phyloP scores from a whole-genome alignment of 2,113 vertebrate species.

The Collichthys lucidus region DNA sequence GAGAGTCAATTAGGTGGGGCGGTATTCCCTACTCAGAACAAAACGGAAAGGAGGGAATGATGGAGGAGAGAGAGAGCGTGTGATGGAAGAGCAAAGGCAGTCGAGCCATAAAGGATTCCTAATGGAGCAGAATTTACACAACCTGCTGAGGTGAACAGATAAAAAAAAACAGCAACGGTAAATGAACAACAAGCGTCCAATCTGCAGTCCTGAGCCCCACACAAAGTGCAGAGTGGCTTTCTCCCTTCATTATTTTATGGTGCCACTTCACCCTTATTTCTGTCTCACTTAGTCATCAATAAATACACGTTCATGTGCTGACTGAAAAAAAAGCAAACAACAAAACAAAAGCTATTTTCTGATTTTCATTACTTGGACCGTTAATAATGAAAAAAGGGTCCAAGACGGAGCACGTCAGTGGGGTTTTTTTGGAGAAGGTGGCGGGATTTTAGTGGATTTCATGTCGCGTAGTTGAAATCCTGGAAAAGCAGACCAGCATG shows the following conservation, averaged over 20 bases:
- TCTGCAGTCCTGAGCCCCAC: slow-evolving; percentile 52
- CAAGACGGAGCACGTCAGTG: slow-evolving; percentile 18
- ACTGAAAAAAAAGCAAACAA: slow-evolving; percentile 52
- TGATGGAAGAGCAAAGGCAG: slow-evolving; percentile 30
- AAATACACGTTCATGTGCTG: slow-evolving; percentile 68
- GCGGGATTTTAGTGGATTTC: slow-evolving; percentile 32
- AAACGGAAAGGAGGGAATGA: slow-evolving; percentile 28
- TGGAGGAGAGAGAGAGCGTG: slow-evolving; percentile 23
- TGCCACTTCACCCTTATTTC: slow-evolving; percentile 43
- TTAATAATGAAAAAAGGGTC: slow-evolving; percentile 61
- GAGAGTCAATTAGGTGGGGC: slow-evolving; percentile 58
- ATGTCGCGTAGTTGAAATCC: slow-evolving; percentile 46
- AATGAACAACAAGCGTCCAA: slow-evolving; percentile 64
- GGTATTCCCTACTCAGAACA: slow-evolving; percentile 41
- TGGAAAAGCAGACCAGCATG: slow-evolving; percentile 30
- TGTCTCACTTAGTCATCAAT: slow-evolving; percentile 77
- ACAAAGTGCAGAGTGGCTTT: slow-evolving; percentile 66
- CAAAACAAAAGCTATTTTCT: slow-evolving; percentile 67
- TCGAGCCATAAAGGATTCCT: slow-evolving; percentile 64
- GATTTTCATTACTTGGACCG: slow-evolving; percentile 53
- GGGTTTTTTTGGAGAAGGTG: slow-evolving; percentile 22
- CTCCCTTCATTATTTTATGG: slow-evolving; percentile 38
- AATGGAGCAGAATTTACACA: slow-evolving; percentile 83
- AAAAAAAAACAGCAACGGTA: slow-evolving; percentile 58
- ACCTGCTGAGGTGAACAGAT: slow-evolving; percentile 74